Conservation (phyloP, 2,888 invertebrate genomes). For the Torymus auratus region DNA sequence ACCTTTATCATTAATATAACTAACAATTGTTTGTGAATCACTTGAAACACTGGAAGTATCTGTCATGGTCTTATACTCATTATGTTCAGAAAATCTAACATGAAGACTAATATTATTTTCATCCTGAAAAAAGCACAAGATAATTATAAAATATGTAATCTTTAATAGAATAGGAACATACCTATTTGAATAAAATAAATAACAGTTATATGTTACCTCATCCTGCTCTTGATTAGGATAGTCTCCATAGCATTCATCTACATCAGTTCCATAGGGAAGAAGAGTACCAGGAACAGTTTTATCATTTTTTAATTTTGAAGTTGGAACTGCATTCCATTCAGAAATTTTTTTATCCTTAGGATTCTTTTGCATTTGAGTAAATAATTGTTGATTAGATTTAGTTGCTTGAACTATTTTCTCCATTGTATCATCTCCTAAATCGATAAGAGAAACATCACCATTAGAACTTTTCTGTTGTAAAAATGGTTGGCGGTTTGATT, state of each 20-base stretch:
- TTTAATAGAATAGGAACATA: not conserved
- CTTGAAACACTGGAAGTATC: conserved; percentile 69
- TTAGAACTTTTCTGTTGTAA: no score
- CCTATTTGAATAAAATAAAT: not conserved
- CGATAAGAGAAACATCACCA: conserved; percentile 26
- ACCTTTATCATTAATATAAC: conserved; percentile 63
- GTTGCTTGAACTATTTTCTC: conserved; percentile 61
- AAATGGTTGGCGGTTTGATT: no score
- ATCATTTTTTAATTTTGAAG: conserved; percentile 42
- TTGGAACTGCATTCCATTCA: conserved; percentile 45
- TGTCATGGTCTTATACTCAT: conserved; percentile 73
- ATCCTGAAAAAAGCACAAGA: conserved; percentile 45
- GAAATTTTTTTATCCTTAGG: conserved; percentile 19
- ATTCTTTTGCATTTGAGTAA: conserved; percentile 2
- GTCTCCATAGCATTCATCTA: conserved; percentile 52
- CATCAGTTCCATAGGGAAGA: conserved; percentile 60
- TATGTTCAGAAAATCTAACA: conserved; percentile 73
- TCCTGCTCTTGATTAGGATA: conserved; percentile 42
- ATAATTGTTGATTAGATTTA: conserved; percentile 56
- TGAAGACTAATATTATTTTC: conserved; percentile 68
- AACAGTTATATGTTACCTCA: conserved; percentile 23
- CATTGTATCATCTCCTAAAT: conserved; percentile 55
- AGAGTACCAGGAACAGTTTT: conserved; percentile 41
- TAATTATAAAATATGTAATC: not conserved
- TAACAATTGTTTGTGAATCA: conserved; percentile 62